Evolutionary conservation across 2,797 vertebrate genomes (phyloP).

Genomic region (Carapus acus): DNA sequence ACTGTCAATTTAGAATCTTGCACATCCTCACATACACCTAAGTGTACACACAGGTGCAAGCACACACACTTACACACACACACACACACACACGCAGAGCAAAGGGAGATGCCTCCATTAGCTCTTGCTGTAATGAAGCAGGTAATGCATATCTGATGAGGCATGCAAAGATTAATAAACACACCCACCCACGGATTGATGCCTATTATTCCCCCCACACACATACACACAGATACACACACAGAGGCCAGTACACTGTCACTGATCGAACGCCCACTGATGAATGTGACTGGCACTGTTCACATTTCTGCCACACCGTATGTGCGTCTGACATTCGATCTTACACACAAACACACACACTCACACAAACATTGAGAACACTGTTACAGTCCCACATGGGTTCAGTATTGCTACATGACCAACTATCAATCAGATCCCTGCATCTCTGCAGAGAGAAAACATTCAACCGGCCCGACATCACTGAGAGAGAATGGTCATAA

Average conservation of each 20-base stretch:
- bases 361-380: conserved; percentile 4
- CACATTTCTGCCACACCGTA: conserved; percentile 10
- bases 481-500: too few relatives aligned
- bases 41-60: conserved; percentile 19
- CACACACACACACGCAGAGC: conserved; percentile 27
- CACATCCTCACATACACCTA: conserved; percentile 10
- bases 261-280: too few relatives aligned
- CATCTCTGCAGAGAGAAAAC: too few relatives aligned
- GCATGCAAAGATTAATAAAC: conserved; percentile 71
- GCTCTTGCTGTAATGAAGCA: conserved; percentile 73
- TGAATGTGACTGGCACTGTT: too few relatives aligned
- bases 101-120: conserved; percentile 59
- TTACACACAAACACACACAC: too few relatives aligned
- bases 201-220: conserved; percentile 25
- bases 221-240: conserved; percentile 22
- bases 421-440: conserved; percentile 3
- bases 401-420: conserved; percentile 15
- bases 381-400: conserved; percentile 18
- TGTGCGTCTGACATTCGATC: too few relatives aligned
- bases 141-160: conserved; percentile 81
- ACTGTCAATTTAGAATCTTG: too few relatives aligned
- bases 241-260: too few relatives aligned
- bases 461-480: too few relatives aligned
- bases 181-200: conserved; percentile 43
- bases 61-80: conserved; percentile 12